These are phyloP conservation scores for Drosophila ercepeae DNA, from an alignment of 1,140 invertebrate genomes.

Conservation along the genomic window DNA sequence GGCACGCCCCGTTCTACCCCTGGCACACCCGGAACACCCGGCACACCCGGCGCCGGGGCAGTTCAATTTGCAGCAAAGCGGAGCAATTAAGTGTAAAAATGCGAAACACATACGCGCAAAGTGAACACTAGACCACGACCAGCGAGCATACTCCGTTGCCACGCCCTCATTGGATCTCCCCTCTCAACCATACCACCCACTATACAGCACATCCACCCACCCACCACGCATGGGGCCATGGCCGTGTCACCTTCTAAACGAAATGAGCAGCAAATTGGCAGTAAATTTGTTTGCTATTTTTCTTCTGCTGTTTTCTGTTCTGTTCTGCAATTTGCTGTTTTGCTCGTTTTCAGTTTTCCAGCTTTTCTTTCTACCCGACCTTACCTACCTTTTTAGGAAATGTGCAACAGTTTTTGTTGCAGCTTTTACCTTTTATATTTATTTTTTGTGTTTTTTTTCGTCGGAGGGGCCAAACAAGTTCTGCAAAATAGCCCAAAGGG, in stretches of 20 bases:
- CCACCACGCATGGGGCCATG: constrained; percentile 62
- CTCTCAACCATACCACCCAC: neutral
- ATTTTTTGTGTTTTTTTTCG: constrained; percentile 32
- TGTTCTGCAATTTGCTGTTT: constrained; percentile 49
- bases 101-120: constrained; percentile 79
- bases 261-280: constrained; percentile 81
- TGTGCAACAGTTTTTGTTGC: constrained; percentile 71
- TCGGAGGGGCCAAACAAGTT: constrained; percentile 62
- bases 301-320: constrained; percentile 51
- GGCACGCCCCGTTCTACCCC: neutral
- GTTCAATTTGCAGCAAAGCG: constrained; percentile 77
- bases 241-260: constrained; percentile 78
- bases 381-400: constrained; percentile 40
- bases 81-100: constrained; percentile 81
- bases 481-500: constrained; percentile 57
- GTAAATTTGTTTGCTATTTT: constrained; percentile 81
- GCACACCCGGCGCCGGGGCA: constrained; percentile 18
- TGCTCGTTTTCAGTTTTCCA: constrained; percentile 33
- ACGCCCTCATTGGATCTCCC: constrained; percentile 7
- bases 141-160: constrained; percentile 26
- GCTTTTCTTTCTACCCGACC: constrained; percentile 26
- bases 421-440: constrained; percentile 7
- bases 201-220: neutral
- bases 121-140: constrained; percentile 58
- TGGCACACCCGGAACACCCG: neutral